Base-by-base conservation (phyloP, 2,113 vertebrate species). In the Eupsittula cactorum region DNA sequence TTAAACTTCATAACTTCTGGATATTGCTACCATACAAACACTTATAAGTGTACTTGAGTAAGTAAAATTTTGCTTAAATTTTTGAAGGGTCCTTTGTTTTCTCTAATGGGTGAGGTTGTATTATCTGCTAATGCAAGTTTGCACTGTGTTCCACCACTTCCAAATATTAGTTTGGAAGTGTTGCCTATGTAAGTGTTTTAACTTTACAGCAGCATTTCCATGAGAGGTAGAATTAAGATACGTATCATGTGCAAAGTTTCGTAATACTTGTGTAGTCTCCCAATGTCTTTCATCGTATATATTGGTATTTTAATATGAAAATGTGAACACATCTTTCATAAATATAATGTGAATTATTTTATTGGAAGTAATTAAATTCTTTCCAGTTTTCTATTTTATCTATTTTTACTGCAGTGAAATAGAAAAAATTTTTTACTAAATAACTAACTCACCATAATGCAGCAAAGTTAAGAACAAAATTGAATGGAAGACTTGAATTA, bases 351-450 rank as follows among this genome's bases (percentile, higher is more conserved):
- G 7, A 67, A 21, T 73, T 84, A 42, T 41, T 90, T 92, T 73
- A 10, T 87, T 89, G 63, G 16, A 55, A 60, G 84, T 53, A 65
- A 11, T 84, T 77, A 27, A 35, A 20, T 53, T 65, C 6, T 90
- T 76, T 57, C 19, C 3, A 75, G 25, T 16, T 55, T 79, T 57
- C 82, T 62, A n/a, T 37, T 79, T 11, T 76, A 28, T 53, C 29
- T 81, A 2, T 91, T 90, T 95, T 77, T 25, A 73, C n/a, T 81
- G 21, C 25, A 85, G 33, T 65, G 53, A 79, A 87, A 73, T 49
- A 82, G 33, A 13, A 42, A 42, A 13, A 23, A 0, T 3, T 50
- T 65, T 67, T 59, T 55, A 21, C 90, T 73, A 33, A 70, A 13
- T 90, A 74, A 33, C 35, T 57, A 47, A n/a, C 7, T 60, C 6